Percentiles rank a stretch among this genome's conserved stretches.
Evolutionary conservation across 2,888 invertebrate genomes (phyloP).

Genomic region (Hylaea fasciaria): DNA sequence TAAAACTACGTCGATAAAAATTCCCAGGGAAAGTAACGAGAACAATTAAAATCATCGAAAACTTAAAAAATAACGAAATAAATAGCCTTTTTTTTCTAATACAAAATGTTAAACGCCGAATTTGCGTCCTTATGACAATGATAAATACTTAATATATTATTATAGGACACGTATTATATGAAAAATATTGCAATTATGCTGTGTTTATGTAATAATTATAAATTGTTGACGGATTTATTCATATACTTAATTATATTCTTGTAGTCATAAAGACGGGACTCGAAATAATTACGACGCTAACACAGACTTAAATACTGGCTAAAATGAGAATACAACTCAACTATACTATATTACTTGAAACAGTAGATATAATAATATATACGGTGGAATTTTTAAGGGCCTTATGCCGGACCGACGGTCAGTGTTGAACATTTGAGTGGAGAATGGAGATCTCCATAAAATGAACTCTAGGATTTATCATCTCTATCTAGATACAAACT

Average conservation of each 20-base stretch:
- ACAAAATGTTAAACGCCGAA: conserved; percentile 55
- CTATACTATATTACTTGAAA: conserved; percentile 44
- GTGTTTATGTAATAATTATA: conserved; percentile 29
- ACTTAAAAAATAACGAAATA: conserved; percentile 84
- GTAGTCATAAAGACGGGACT: conserved; percentile 63
- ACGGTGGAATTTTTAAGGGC: too few species aligned
- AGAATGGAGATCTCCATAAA: too few species aligned
- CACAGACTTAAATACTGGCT: conserved; percentile 68
- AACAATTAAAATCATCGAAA: conserved; percentile 83
- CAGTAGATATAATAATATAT: not conserved
- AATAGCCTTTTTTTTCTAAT: conserved; percentile 74
- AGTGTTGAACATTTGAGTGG: too few species aligned
- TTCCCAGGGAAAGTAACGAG: conserved; percentile 82
- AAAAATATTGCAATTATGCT: conserved; percentile 32
- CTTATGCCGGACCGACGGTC: too few species aligned
- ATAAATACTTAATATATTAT: conserved; percentile 29
- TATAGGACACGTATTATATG: conserved; percentile 33
- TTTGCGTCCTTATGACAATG: conserved; percentile 55
- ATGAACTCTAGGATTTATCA: too few species aligned
- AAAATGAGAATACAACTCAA: conserved; percentile 64
- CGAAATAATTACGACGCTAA: conserved; percentile 62
- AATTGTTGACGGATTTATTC: conserved; percentile 31
- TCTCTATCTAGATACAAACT: too few species aligned
- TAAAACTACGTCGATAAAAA: conserved; percentile 79
- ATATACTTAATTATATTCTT: conserved; percentile 32